Conservation (phyloP, 2,888 invertebrate genomes). For the Helobdella robusta region DNA sequence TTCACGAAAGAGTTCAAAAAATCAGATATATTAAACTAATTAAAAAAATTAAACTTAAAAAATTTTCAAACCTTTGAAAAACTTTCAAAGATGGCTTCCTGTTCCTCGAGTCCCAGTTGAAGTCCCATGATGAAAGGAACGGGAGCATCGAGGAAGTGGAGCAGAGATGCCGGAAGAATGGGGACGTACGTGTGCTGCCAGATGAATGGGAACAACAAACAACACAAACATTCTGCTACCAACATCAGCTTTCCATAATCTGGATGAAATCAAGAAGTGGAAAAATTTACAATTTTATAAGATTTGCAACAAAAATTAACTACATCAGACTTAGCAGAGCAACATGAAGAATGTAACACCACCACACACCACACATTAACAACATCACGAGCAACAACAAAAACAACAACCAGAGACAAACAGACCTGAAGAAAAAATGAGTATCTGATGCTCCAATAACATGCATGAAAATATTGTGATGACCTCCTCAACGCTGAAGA, state of each 20-base stretch:
- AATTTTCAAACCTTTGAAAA: slow-evolving; percentile 39
- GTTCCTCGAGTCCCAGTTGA: slow-evolving; percentile 45
- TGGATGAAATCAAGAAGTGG: too few species aligned
- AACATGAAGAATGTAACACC: not conserved
- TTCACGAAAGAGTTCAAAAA: too few species aligned
- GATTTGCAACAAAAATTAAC: not conserved
- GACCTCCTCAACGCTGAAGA: slow-evolving; percentile 81
- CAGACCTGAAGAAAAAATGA: slow-evolving; percentile 83
- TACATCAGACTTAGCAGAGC: not conserved
- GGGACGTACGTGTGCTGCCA: slow-evolving; percentile 99
- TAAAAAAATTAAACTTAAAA: too few species aligned
- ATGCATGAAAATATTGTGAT: slow-evolving; percentile 88
- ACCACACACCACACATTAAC: not conserved
- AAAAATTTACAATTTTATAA: not conserved
- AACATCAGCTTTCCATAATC: slow-evolving; percentile 91
- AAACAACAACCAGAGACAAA: too few species aligned
- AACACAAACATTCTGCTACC: slow-evolving; percentile 83
- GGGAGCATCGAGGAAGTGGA: slow-evolving; percentile 92
- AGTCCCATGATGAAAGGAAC: slow-evolving; percentile 97
- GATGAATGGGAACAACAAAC: slow-evolving; percentile 80
- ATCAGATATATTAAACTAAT: too few species aligned
- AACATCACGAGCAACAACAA: too few species aligned
- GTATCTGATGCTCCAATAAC: slow-evolving; percentile 87
- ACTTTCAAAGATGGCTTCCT: slow-evolving; percentile 33
- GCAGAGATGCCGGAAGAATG: slow-evolving; percentile 70